These are phyloP conservation scores for Pseudomyrmex cubaensis DNA, from an alignment of 1,140 invertebrate species.

Conservation along the genomic window DNA sequence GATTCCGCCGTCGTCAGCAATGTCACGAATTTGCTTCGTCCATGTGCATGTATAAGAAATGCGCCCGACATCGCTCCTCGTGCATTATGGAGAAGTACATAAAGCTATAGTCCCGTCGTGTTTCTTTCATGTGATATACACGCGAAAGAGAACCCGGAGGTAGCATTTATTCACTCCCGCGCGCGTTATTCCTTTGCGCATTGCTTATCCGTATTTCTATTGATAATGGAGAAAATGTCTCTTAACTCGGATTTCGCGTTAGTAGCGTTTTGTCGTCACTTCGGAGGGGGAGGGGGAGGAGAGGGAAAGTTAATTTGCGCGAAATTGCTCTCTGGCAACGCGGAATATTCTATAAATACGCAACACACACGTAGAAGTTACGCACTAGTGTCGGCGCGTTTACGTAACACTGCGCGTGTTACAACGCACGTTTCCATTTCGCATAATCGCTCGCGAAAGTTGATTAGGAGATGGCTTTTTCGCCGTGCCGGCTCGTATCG, in stretches of 20 bases:
- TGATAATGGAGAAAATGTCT: not conserved
- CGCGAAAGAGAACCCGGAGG: too few relatives aligned
- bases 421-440: conserved; percentile 55
- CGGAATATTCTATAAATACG: not conserved
- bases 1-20: not conserved
- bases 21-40: conserved; percentile 14
- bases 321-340: conserved; percentile 21
- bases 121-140: conserved; percentile 2
- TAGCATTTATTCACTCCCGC: not conserved
- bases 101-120: not conserved
- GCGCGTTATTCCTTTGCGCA: not conserved
- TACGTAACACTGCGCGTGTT: conserved; percentile 26
- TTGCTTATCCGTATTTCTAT: not conserved
- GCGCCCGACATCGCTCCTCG: not conserved
- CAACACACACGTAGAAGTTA: conserved; percentile 3
- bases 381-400: not conserved
- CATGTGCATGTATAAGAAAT: not conserved
- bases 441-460: conserved; percentile 63
- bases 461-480: conserved; percentile 69
- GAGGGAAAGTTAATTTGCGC: conserved; percentile 28
- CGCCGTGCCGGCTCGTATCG: conserved; percentile 8
- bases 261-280: conserved; percentile 7
- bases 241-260: conserved; percentile 18
- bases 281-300: not conserved
- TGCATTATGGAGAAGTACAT: not conserved